Base-by-base conservation (phyloP, 1,140 invertebrate species). In the Magallana angulata region DNA sequence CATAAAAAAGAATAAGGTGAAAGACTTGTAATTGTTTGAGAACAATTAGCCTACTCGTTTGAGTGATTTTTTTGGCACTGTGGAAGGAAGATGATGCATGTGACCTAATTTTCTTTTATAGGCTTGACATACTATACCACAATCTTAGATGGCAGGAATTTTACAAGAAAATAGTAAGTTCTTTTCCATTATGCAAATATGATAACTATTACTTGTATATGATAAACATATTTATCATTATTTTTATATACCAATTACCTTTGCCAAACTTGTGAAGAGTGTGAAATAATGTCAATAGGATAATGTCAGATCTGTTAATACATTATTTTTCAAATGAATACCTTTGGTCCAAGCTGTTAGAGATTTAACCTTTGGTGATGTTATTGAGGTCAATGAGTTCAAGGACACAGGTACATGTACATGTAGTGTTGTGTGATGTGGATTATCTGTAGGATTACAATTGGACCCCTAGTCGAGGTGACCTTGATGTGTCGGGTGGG, bases 111-210 rank as follows among this genome's bases (percentile, higher is more conserved):
- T 92, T 90, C 92, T 64, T 91, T 91, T 92, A 85, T 71, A 96
- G 98, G 81, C 96, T 99, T 62, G 98, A 99, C 94, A 94, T 99
- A 9, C 97, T 99, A 30, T 97, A 97, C 88, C 95, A 96, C 84
- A 99, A 99, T 96, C 94, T 98, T 57, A 94, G 95, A 82, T 99
- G 99, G 99, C 99, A 99, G 94, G 95, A 91, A 90, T 96, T 96
- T 85, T 99, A 98, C 94, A 96, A 96, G 93, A 97, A 95, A 95
- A 97, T 99, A 82, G 96, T 97, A 96, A 95, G 96, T 95, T 89
- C 85, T 60, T 60, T 88, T 60, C n/a, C 57, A 56, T 68, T 18
- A 36, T 14, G 58, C 62, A 48, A 48, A 48, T 48, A 3, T 2
- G 5, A 48, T 48, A 48, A 4, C 36, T 48, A 48, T 48, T 48